Base-by-base conservation (phyloP, 2,888 invertebrate species). In the Lacanobia oleracea region DNA sequence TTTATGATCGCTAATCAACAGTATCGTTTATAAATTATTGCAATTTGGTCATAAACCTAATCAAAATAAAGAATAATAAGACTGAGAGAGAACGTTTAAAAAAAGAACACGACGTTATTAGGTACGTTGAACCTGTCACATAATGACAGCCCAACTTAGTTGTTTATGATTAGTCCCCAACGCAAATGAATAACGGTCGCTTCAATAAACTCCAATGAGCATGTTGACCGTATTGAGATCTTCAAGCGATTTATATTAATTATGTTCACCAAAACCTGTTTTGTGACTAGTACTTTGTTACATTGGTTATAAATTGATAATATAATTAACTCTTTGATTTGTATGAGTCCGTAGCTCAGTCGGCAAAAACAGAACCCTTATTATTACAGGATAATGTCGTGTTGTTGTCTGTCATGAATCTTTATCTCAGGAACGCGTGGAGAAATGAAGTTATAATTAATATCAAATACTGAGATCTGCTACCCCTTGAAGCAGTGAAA, bases 201-300 rank as follows among this genome's bases (percentile, higher is more conserved):
- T 71, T 80, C 80, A 83, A 87, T 83, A 67, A 72, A 82, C 63
- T 71, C 79, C 70, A 78, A 81, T 80, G 77, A 73, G 74, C 79
- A 83, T 85, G 89, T 59, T 59, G 40, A 90, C 89, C 91, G 90
- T 91, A 90, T 85, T 86, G 81, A 75, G 72, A 64, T 77, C 74
- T 69, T 72, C 81, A 77, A 72, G 68, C 65, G 33, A 67, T 57
- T 37, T 60, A 69, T 66, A 67, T 82, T 70, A 43, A 67, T 61
- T 70, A 80, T 72, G 50, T 72, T 78, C 43, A 64, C 66, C 63
- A 53, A 80, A 88, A 87, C 88, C 80, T 66, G 88, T 88, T 72
- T 70, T 43, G 50, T 21, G 57, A 61, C 67, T n/a, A 54, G 37
- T 68, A 48, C 16, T 16, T 60, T 40, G 5, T 40, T 43, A 59